A percentile compares a stretch with the other conserved stretches of the same genome.
Evolutionary conservation across 2,113 vertebrate genomes (phyloP).

Genomic region (Halcyon malimbica): DNA sequence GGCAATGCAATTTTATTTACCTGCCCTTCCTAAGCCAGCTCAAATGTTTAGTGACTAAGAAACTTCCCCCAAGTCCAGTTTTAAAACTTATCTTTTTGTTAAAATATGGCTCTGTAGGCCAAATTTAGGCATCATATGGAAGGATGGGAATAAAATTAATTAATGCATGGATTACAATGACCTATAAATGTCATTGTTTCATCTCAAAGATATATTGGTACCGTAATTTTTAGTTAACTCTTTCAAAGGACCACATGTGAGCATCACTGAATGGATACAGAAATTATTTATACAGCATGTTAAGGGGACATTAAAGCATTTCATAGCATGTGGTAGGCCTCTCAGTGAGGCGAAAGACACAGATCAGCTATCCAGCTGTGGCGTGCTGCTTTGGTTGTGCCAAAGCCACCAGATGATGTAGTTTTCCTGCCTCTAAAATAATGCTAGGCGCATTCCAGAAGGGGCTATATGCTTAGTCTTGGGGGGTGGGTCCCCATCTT

Average conservation of each 20-base stretch:
- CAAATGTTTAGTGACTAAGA: slow-evolving; percentile 21
- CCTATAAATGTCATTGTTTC: slow-evolving; percentile 74
- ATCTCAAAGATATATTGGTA: slow-evolving; percentile 66
- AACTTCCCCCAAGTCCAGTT: slow-evolving; percentile 7
- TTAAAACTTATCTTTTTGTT: slow-evolving; percentile 41
- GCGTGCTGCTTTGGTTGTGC: slow-evolving; percentile 14
- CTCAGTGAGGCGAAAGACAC: slow-evolving; percentile 9
- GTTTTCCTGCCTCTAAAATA: neutral
- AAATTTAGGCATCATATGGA: slow-evolving; percentile 69
- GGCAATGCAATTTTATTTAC: slow-evolving; percentile 44
- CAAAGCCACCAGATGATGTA: slow-evolving; percentile 59
- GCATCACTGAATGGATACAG: slow-evolving; percentile 27
- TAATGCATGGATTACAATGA: slow-evolving; percentile 72
- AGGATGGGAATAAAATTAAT: slow-evolving; percentile 71
- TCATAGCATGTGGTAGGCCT: slow-evolving; percentile 49
- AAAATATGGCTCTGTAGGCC: neutral
- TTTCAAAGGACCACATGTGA: slow-evolving; percentile 69
- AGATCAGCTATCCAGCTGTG: slow-evolving; percentile 60
- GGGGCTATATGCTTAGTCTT: neutral
- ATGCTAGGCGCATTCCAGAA: neutral
- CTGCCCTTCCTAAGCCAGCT: slow-evolving; percentile 38
- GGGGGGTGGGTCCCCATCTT: neutral
- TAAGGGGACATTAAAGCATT: slow-evolving; percentile 61
- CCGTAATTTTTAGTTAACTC: slow-evolving; percentile 56
- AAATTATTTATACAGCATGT: slow-evolving; percentile 64